Conservation (phyloP, 1,140 invertebrate species). For the Sesamia nonagrioides region DNA sequence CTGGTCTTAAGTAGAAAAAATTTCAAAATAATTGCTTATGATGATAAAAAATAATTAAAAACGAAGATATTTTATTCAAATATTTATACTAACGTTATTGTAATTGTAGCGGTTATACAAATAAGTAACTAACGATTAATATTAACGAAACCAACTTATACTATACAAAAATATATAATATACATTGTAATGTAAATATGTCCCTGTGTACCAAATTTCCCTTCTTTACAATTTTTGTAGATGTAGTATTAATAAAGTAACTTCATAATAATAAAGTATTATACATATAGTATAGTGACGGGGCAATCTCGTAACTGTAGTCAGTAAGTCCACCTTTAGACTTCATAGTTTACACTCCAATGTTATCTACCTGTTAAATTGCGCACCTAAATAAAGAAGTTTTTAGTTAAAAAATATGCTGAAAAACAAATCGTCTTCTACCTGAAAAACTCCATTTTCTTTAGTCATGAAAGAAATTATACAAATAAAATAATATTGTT, state of each 20-base stretch:
- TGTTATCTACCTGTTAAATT: slow-evolving; percentile 27
- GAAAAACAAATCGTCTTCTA: not conserved
- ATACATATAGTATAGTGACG: slow-evolving; percentile 28
- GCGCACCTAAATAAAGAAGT: not conserved
- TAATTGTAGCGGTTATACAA: slow-evolving; percentile 77
- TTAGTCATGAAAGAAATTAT: slow-evolving; percentile 7
- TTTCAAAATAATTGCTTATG: slow-evolving; percentile 75
- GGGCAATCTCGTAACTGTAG: slow-evolving; percentile 27
- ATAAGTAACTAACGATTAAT: slow-evolving; percentile 70
- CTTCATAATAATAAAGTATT: slow-evolving; percentile 58
- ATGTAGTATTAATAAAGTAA: slow-evolving; percentile 66
- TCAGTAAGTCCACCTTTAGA: slow-evolving; percentile 40
- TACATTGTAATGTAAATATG: slow-evolving; percentile 84
- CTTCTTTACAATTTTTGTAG: slow-evolving; percentile 86
- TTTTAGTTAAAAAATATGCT: not conserved
- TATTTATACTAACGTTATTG: slow-evolving; percentile 85
- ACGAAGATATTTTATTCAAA: slow-evolving; percentile 84
- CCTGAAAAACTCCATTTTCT: slow-evolving; percentile 8
- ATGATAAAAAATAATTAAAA: slow-evolving; percentile 68
- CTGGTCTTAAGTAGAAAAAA: slow-evolving; percentile 66
- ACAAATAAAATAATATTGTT: slow-evolving; percentile 33
- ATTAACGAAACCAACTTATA: slow-evolving; percentile 82
- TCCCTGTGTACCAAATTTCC: slow-evolving; percentile 83
- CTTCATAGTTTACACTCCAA: slow-evolving; percentile 37
- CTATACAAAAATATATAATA: slow-evolving; percentile 79